These are phyloP conservation scores for Anarsia innoxiella DNA, from an alignment of 2,888 invertebrate genomes.

Conservation along the genomic window DNA sequence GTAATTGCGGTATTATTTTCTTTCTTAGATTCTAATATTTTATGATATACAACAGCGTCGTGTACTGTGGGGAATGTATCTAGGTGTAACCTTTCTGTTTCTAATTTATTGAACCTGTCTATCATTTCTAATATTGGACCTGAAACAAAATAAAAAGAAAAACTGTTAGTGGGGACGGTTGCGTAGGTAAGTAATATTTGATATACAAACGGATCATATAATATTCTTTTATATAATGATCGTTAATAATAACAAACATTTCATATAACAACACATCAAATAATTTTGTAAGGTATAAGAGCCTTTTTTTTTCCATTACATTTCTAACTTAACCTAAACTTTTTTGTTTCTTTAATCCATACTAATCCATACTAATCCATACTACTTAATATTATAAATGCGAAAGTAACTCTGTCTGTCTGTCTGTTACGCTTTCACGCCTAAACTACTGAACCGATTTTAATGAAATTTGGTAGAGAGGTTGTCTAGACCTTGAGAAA, in stretches of 20 bases:
- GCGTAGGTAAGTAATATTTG: neutral
- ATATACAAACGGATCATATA: neutral
- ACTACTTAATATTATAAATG: no score
- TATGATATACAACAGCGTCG: conserved; percentile 73
- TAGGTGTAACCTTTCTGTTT: conserved; percentile 32
- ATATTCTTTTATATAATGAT: neutral
- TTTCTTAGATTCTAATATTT: conserved; percentile 30
- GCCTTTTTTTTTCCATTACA: neutral
- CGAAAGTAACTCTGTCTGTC: no score
- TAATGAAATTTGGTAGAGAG: no score
- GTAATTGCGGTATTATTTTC: neutral
- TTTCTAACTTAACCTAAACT: neutral
- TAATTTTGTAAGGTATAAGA: neutral
- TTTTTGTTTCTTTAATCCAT: neutral
- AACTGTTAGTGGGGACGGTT: no score
- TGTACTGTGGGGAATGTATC: conserved; percentile 75
- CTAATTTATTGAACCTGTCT: conserved; percentile 16
- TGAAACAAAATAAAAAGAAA: conserved; percentile 9
- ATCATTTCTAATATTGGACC: conserved; percentile 20
- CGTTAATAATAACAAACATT: neutral
- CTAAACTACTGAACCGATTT: no score
- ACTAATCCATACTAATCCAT: neutral
- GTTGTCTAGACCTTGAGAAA: no score
- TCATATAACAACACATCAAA: neutral
- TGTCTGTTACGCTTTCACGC: no score